A percentile compares a stretch with the other conserved stretches of the same genome.
Evolutionary conservation across 2,113 vertebrate species (phyloP).

Genomic region (Thalassoma bifasciatum): DNA sequence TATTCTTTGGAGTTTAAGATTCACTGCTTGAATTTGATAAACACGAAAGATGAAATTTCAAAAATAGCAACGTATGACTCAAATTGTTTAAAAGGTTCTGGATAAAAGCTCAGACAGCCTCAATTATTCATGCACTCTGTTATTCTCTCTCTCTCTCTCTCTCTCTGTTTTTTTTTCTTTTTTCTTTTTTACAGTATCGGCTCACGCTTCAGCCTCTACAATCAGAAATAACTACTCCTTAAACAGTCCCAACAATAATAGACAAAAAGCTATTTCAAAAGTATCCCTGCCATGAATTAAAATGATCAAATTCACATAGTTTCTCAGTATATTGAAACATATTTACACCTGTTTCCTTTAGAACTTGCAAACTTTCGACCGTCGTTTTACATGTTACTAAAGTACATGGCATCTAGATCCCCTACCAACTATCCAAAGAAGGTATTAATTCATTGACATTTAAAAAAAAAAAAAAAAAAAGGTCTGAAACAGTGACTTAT

Average conservation of each 20-base stretch:
- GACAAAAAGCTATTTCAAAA: neutral
- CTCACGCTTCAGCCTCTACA: neutral
- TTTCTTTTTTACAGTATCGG: neutral
- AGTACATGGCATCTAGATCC: too few species aligned
- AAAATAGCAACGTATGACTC: neutral
- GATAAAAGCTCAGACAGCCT: neutral
- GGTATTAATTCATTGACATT: too few species aligned
- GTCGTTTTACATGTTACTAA: too few species aligned
- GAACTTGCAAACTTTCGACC: too few species aligned
- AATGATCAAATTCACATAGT: neutral
- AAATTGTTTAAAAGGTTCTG: neutral
- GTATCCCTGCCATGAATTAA: neutral
- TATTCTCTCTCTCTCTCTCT: neutral
- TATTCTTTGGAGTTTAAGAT: neutral
- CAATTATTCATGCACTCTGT: neutral
- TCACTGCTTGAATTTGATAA: neutral
- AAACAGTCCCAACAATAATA: neutral
- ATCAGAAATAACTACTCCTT: neutral
- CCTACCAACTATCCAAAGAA: too few species aligned
- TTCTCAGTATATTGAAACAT: neutral
- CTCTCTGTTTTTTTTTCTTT: neutral
- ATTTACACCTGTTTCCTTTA: too few species aligned
- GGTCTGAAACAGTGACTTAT: too few species aligned
- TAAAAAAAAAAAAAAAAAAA: too few species aligned
- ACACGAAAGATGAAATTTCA: neutral